Percentiles rank a stretch among this genome's conserved stretches.
Conservation (phyloP, 2,888 invertebrate genomes). For the Brachypalpus laphriformis region DNA sequence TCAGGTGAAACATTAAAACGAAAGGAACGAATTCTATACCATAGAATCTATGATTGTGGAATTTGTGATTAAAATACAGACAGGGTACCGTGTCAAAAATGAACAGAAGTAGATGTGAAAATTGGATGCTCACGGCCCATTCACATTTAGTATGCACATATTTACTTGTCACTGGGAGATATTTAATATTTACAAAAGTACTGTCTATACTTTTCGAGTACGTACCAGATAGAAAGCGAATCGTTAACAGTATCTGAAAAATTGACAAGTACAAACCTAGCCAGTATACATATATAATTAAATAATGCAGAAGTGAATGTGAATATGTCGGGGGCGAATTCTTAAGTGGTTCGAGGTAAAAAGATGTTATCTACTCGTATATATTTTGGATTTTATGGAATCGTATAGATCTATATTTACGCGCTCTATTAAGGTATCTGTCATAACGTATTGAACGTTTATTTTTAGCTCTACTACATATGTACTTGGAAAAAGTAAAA, state of each 20-base stretch:
- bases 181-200: slow-evolving; percentile 37
- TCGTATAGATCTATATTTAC: not conserved
- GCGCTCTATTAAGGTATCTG: not conserved
- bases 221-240: not conserved
- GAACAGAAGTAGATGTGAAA: slow-evolving; percentile 36
- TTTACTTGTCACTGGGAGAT: slow-evolving; percentile 29
- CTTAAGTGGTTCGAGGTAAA: not conserved
- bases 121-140: slow-evolving; percentile 23
- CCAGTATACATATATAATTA: not conserved
- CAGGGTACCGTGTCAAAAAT: slow-evolving; percentile 44
- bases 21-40: slow-evolving; percentile 31
- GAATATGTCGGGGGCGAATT: not conserved
- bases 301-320: not conserved
- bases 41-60: slow-evolving; percentile 54
- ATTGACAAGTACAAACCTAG: not conserved
- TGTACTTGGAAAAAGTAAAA: too few species aligned
- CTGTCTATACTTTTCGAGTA: not conserved
- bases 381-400: not conserved
- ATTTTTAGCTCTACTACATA: too few species aligned
- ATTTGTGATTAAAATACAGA: slow-evolving; percentile 65
- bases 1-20: slow-evolving; percentile 64
- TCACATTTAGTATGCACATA: slow-evolving; percentile 18
- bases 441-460: not conserved
- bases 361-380: not conserved
- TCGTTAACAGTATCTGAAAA: not conserved